These are phyloP conservation scores for Microplitis deprimator DNA, from an alignment of 2,888 invertebrate species.

Conservation along the genomic window DNA sequence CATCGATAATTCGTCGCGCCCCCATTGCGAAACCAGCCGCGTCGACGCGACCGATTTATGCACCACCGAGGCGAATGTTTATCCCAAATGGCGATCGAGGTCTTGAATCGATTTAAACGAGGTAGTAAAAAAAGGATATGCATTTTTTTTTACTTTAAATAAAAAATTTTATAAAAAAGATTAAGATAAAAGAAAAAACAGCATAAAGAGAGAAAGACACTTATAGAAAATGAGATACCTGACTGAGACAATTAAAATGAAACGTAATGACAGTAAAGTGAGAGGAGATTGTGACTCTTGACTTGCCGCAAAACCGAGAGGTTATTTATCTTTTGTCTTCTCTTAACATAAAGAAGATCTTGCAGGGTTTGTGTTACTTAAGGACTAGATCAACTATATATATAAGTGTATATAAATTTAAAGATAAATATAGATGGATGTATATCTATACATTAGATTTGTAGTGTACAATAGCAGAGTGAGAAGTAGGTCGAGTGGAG, in stretches of 20 bases:
- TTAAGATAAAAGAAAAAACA: neutral
- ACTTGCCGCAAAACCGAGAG: conserved; percentile 27
- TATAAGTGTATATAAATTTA: neutral
- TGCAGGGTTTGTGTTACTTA: conserved; percentile 11
- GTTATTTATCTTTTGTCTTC: conserved; percentile 17
- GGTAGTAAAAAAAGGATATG: neutral
- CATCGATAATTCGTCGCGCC: conserved; percentile 38
- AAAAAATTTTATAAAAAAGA: neutral
- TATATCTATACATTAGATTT: neutral
- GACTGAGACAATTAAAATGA: conserved; percentile 18
- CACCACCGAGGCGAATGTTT: conserved; percentile 20
- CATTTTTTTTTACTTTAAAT: neutral
- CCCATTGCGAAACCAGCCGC: conserved; percentile 36
- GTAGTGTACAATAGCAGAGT: conserved; percentile 22
- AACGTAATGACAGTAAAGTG: conserved; percentile 21
- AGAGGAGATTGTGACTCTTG: conserved; percentile 6
- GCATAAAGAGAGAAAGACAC: neutral
- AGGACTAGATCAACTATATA: conserved; percentile 7
- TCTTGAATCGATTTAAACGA: conserved; percentile 6
- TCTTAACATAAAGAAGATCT: neutral
- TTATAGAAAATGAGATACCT: conserved; percentile 4
- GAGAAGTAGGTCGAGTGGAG: conserved; percentile 40
- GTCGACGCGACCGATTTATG: conserved; percentile 34
- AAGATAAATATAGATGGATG: neutral
- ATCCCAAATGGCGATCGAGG: conserved; percentile 16